Base-by-base conservation (phyloP, 2,797 vertebrate species). In the Chaetophractus vellerosus region DNA sequence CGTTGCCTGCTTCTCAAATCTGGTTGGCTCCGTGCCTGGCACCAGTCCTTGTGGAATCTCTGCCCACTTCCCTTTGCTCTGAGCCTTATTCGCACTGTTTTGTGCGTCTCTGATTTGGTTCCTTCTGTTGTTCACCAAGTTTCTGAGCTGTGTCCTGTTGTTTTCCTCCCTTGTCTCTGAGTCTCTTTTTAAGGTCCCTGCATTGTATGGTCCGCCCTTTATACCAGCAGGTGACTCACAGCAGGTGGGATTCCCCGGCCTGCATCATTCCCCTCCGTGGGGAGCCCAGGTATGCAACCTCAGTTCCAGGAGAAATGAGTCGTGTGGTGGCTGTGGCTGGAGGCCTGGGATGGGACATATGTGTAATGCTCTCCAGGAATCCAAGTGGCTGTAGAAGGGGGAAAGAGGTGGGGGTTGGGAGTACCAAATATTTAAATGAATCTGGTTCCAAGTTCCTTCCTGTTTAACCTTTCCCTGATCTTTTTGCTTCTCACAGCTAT, bases 161-260 rank as follows among this genome's bases (percentile, higher is more conserved):
- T 76, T 96, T 95, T 93, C 74, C 90, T 96, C 87, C 64, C 66
- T 41, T 80, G 83, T 76, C 76, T 78, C 85, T 10, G 52, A 80
- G 84, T 94, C 94, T 55, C 76, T 95, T 94, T 97, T 97, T 91
- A 93, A 93, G 94, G 86, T 93, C 75, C 80, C 84, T 63, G 91
- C 88, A 95, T 90, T 89, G 31, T 64, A 88, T 83, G 95, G 55
- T 96, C 96, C 90, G 91, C 95, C 93, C 90, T 96, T 97, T 82
- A 76, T 48, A 72, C 71, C 55, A 74, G 96, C 97, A 98, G 97
- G 97, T 97, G 97, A 97, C 97, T 98, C 97, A 97, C 85, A 95
- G 95, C 97, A 98, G 98, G 97, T 97, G 98, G 98, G 98, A 97
- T 98, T 98, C 94, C 97, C 98, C 98, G 93, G 83, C 69, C 94